Conservation (phyloP, 2,113 vertebrate genomes). For the Bujurquina vittata region DNA sequence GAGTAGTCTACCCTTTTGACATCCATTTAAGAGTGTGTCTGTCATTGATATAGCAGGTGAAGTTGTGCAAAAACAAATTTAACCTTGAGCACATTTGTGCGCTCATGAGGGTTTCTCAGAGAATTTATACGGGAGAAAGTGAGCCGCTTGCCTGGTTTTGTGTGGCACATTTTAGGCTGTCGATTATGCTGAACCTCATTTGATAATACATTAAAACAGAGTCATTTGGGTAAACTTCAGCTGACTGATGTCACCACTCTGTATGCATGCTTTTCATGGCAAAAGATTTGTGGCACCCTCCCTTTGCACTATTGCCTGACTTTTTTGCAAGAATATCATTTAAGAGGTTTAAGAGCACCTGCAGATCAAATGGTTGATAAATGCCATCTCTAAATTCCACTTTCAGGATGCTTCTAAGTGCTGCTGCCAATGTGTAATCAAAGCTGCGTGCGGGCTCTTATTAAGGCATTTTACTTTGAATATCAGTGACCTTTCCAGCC, state of each 20-base stretch:
- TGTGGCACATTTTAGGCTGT: background rate
- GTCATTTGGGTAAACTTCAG: background rate
- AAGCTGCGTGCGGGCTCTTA: background rate
- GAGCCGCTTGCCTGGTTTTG: background rate
- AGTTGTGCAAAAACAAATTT: background rate
- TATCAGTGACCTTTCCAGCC: constrained; percentile 28
- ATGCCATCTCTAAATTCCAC: constrained; percentile 27
- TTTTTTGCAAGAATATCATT: constrained; percentile 16
- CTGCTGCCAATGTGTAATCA: constrained; percentile 21
- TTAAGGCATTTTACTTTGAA: constrained; percentile 27
- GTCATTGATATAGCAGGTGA: background rate
- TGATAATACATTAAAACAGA: background rate
- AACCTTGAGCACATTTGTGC: background rate
- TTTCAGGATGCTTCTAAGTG: constrained; percentile 5
- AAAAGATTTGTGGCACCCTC: background rate
- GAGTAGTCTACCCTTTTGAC: too few species aligned
- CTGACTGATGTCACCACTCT: background rate
- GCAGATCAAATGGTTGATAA: constrained; percentile 8
- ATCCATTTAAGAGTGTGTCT: background rate
- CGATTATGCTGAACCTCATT: background rate
- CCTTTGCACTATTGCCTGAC: background rate
- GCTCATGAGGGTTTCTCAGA: background rate
- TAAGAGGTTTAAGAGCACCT: constrained; percentile 7
- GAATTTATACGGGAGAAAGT: background rate
- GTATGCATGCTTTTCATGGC: background rate